Evolutionary conservation across 2,888 invertebrate genomes (phyloP), one percentile per base, ranked within the genome.

Genomic region (Nemapogon koenigi): DNA sequence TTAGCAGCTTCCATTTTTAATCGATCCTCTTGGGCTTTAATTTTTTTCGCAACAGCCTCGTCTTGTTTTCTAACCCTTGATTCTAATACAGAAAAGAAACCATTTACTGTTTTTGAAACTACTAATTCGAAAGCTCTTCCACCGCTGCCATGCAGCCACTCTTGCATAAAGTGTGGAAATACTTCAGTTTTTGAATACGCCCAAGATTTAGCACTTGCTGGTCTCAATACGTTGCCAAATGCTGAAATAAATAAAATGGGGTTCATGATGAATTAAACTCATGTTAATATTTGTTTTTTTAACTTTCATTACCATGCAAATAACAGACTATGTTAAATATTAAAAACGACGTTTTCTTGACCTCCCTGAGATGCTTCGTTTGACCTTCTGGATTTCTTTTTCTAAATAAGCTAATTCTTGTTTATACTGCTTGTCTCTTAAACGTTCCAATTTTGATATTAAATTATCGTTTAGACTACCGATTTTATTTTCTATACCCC

Each of bases 111-210:
- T 22, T 22, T 6, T 8, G 10, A 22, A 22, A 35, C 11, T 25
- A 10, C 26, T 2, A 26, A 16, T 28, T 37, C 37, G 13, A 37
- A 16, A n/a, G 6, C 11, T 16, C 17, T 37, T 15, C 70, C 71
- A 14, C 25, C 28, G 10, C 56, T 43, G 10, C 71, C 73, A 37
- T 56, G 45, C 36, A 72, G 57, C 3, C 62, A 53, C 11, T 42
- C 39, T 16, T 49, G 35, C 8, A 65, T 63, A 49, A 59, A 45
- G 0, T 76, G 75, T n/a, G 76, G 76, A 22, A 55, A 59, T 33
- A 59, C 51, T 59, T 78, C 76, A 8, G 33, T 19, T 55, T 73
- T 78, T 18, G 62, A 53, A 46, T 75, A 78, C 35, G 55, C 51
- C 76, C 76, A 78, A 19, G 59, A 50, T 25, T 41, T 49, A 36